Evolutionary conservation across 2,888 invertebrate genomes (phyloP).

Genomic region (Lycaena phlaeas): DNA sequence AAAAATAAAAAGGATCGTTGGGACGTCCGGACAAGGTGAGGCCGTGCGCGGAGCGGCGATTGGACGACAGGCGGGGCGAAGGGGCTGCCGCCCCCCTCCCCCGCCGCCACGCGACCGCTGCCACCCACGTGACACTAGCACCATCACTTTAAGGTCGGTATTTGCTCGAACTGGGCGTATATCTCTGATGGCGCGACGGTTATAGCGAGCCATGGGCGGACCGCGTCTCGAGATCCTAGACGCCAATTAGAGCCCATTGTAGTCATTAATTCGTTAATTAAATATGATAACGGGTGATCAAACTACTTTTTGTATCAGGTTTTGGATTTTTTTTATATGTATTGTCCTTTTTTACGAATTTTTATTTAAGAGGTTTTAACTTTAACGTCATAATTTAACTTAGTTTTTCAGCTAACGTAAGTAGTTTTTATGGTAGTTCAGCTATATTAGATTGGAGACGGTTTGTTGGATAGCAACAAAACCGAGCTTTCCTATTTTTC

Average conservation of each 20-base stretch:
- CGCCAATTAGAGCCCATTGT: slow-evolving; percentile 63
- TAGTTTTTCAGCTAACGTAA: too few relatives aligned
- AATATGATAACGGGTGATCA: slow-evolving; percentile 12
- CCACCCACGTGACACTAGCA: slow-evolving; percentile 36
- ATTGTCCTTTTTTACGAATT: too few relatives aligned
- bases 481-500: too few relatives aligned
- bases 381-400: too few relatives aligned
- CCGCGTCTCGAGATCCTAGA: slow-evolving; percentile 52
- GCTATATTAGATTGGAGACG: too few relatives aligned
- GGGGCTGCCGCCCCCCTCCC: slow-evolving; percentile 55
- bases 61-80: slow-evolving; percentile 51
- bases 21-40: slow-evolving; percentile 67
- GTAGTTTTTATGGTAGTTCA: too few relatives aligned
- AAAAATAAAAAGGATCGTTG: slow-evolving; percentile 47
- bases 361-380: too few relatives aligned
- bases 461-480: too few relatives aligned
- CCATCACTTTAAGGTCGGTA: slow-evolving; percentile 28
- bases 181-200: slow-evolving; percentile 46
- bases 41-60: slow-evolving; percentile 50
- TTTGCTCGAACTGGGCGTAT: slow-evolving; percentile 28
- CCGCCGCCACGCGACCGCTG: slow-evolving; percentile 47
- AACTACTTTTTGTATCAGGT: not conserved
- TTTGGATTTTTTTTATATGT: too few relatives aligned
- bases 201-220: slow-evolving; percentile 69
- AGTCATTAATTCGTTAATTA: slow-evolving; percentile 44